Percentiles rank a stretch among this genome's conserved stretches.
Conservation (phyloP, 2,113 vertebrate species). For the Acinonyx jubatus region DNA sequence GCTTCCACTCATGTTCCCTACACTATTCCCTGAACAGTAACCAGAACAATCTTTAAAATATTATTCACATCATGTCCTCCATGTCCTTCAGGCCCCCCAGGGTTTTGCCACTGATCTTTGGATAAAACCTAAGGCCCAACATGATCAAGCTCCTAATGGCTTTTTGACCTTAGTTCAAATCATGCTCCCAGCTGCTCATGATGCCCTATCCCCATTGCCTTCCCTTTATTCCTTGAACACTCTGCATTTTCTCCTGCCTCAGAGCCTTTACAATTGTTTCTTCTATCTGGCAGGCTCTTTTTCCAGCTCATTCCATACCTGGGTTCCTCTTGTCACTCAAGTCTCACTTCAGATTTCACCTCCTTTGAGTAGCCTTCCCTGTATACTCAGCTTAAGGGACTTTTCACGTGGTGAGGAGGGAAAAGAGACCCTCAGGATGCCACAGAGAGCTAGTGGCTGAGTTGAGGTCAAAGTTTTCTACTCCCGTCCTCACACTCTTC, state of each 20-base stretch:
- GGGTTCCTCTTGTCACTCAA: neutral
- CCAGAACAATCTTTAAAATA: neutral
- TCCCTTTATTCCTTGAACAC: neutral
- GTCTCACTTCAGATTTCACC: neutral
- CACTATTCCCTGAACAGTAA: neutral
- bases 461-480: neutral
- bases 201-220: too few species aligned
- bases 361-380: neutral
- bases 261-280: neutral
- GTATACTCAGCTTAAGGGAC: neutral
- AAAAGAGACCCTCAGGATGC: neutral
- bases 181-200: neutral
- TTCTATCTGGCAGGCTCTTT: neutral
- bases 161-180: neutral
- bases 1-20: neutral
- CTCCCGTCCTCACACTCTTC: neutral
- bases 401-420: neutral
- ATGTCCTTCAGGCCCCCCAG: neutral
- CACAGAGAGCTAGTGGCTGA: neutral
- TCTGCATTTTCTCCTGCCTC: neutral
- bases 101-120: neutral
- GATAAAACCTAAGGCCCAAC: neutral
- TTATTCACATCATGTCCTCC: neutral
- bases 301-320: neutral
- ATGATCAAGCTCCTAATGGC: neutral